phyloP scores from a whole-genome alignment of 2,888 invertebrate species.

The Melikaiella ostensackeni region DNA sequence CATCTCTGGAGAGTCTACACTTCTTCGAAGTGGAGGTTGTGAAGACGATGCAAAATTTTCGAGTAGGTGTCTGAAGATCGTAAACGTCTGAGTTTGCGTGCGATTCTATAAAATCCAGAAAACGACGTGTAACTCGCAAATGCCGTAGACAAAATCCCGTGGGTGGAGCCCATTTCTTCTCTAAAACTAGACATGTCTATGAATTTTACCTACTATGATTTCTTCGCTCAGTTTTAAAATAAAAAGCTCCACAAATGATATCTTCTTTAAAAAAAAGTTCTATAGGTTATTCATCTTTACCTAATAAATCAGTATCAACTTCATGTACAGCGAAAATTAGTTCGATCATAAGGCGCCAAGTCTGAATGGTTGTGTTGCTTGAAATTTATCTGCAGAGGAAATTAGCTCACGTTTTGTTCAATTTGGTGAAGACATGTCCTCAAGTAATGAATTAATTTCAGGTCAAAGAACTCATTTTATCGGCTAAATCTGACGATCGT shows the following conservation, averaged over 20 bases:
- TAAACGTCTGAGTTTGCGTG: conserved; percentile 62
- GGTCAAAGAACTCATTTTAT: background rate
- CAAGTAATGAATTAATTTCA: background rate
- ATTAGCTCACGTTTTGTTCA: no score
- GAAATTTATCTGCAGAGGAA: no score
- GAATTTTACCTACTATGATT: background rate
- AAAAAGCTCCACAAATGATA: background rate
- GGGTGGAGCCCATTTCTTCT: conserved; percentile 32
- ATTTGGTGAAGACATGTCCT: background rate
- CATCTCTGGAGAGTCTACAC: conserved; percentile 26
- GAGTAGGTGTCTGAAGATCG: conserved; percentile 68
- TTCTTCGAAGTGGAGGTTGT: conserved; percentile 23
- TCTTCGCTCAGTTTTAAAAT: background rate
- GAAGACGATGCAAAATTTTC: conserved; percentile 40
- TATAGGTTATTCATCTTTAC: no score
- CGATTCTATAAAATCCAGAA: conserved; percentile 65
- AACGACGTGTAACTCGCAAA: conserved; percentile 53
- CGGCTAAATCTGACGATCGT: background rate
- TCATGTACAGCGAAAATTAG: no score
- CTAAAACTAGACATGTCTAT: background rate
- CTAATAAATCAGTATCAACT: no score
- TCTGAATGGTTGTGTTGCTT: no score
- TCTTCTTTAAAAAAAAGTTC: no score
- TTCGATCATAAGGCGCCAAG: no score
- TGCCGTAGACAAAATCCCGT: conserved; percentile 38